Percentiles rank a stretch among this genome's conserved stretches.
These are phyloP conservation scores for Anaspis maculata DNA, from an alignment of 2,888 invertebrate genomes.

Conservation along the genomic window DNA sequence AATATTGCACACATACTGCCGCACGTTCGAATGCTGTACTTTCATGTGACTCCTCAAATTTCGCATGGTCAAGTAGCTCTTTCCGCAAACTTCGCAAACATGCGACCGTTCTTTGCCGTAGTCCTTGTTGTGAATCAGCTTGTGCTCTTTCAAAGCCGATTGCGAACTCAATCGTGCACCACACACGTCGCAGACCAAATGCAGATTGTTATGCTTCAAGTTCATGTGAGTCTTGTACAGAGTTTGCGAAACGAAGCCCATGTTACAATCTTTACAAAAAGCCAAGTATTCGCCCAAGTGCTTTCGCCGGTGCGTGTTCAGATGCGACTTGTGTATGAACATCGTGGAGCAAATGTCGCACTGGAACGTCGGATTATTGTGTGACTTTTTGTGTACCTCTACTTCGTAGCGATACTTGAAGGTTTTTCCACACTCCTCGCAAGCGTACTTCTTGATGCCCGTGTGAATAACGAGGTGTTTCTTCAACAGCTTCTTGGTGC, in stretches of 20 bases:
- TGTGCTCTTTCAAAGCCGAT: conserved; percentile 30
- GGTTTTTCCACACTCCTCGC: conserved; percentile 33
- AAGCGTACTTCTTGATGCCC: conserved; percentile 28
- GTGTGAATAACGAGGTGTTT: conserved; percentile 36
- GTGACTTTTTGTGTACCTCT: conserved; percentile 45
- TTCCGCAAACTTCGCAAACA: conserved; percentile 42
- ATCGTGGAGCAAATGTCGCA: conserved; percentile 53
- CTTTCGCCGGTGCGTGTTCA: conserved; percentile 50
- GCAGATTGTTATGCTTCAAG: conserved; percentile 26
- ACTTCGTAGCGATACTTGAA: conserved; percentile 35
- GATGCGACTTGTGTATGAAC: conserved; percentile 51
- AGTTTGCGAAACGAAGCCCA: conserved; percentile 31
- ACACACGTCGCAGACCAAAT: conserved; percentile 29
- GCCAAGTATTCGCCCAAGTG: conserved; percentile 44
- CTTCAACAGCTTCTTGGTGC: conserved; percentile 33
- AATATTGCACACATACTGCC: conserved; percentile 31
- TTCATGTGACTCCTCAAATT: conserved; percentile 32
- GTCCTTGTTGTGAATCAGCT: conserved; percentile 25
- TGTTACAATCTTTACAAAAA: conserved; percentile 32
- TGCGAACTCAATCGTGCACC: conserved; percentile 24
- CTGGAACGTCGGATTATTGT: conserved; percentile 49
- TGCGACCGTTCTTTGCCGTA: conserved; percentile 27
- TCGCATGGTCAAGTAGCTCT: conserved; percentile 37
- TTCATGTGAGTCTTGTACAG: conserved; percentile 29
- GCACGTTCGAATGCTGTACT: conserved; percentile 23